phyloP scores from a whole-genome alignment of 37 sponge, comb jelly and placozoan species.

The Beroe forskalii region DNA sequence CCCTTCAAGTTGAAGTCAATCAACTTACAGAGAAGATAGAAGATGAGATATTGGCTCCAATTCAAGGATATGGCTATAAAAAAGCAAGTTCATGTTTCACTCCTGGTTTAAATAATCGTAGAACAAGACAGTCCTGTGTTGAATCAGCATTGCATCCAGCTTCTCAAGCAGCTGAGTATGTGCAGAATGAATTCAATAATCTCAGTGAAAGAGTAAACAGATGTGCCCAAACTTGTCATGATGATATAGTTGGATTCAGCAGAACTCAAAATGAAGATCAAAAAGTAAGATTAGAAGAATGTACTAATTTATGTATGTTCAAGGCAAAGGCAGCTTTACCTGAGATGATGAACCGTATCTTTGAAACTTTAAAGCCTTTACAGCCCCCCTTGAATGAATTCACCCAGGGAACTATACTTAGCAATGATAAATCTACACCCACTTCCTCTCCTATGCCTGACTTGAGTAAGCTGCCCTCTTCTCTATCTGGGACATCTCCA shows the following conservation, averaged over 20 bases:
- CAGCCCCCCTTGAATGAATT: neutral
- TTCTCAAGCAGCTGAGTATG: conserved; percentile 11
- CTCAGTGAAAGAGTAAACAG: conserved; percentile 28
- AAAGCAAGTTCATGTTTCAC: conserved; percentile 22
- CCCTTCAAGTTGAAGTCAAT: conserved; percentile 3
- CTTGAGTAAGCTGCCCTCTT: neutral
- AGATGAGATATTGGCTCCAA: conserved; percentile 15
- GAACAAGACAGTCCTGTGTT: conserved; percentile 1
- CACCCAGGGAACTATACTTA: conserved; percentile 23
- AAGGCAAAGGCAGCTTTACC: conserved; percentile 8
- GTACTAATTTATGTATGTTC: conserved; percentile 1
- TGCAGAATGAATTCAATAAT: conserved; percentile 11
- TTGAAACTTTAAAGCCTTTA: neutral
- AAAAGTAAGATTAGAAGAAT: neutral
- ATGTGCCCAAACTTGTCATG: conserved; percentile 26
- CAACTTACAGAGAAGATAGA: conserved; percentile 3
- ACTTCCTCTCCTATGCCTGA: neutral
- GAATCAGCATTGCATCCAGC: conserved; percentile 15
- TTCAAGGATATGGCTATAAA: conserved; percentile 46
- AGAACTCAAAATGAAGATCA: neutral
- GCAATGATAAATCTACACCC: neutral
- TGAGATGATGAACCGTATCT: neutral
- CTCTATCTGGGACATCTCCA: neutral
- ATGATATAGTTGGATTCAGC: conserved; percentile 27
- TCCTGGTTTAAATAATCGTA: neutral